Conservation (phyloP, 2,888 invertebrate genomes). For the Phanerotoma sp. region DNA sequence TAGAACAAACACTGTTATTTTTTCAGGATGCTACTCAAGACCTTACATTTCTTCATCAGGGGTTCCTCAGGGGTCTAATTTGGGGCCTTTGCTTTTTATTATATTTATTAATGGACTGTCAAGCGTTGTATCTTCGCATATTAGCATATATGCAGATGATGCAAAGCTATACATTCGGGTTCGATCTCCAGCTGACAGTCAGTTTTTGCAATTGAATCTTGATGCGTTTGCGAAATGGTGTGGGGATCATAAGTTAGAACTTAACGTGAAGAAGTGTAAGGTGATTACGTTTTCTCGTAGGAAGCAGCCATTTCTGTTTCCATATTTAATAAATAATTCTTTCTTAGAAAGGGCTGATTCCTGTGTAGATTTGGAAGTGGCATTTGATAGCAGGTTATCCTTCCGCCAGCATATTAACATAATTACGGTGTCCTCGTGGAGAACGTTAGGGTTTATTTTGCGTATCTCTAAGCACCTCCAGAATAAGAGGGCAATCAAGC, state of each 20-base stretch:
- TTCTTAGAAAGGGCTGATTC: not conserved
- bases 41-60: no score
- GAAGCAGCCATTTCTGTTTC: not conserved
- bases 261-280: no score
- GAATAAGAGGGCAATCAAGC: not conserved
- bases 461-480: not conserved
- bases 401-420: not conserved
- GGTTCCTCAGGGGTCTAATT: constrained; percentile 2
- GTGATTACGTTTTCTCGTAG: no score
- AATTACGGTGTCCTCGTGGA: not conserved
- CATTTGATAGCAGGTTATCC: not conserved
- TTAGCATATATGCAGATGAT: no score
- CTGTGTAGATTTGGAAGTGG: not conserved
- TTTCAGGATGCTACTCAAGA: not conserved
- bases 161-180: no score
- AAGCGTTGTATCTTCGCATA: no score
- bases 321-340: not conserved
- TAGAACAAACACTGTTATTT: not conserved
- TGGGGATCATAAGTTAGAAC: not conserved
- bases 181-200: no score
- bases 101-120: not conserved
- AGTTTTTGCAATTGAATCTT: no score
- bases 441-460: not conserved
- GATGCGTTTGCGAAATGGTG: constrained; percentile 2
- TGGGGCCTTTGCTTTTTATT: constrained; percentile 2